Base-by-base conservation (phyloP, 1,140 invertebrate species). In the Lanistes nyassanus region DNA sequence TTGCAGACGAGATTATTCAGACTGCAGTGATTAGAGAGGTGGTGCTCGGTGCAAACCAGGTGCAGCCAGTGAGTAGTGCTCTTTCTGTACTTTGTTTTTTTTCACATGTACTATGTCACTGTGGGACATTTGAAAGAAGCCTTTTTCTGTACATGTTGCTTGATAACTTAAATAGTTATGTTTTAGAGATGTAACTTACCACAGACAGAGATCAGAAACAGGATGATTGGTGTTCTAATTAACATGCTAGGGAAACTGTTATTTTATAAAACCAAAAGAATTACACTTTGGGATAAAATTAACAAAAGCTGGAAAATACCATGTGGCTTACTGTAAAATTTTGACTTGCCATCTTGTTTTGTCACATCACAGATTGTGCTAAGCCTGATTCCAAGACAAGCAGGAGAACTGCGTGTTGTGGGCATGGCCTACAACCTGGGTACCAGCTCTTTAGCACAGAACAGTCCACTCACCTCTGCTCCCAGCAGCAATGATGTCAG, bases 341-440 rank as follows among this genome's bases (percentile, higher is more conserved):
- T 53, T 34, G 23, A 26, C 56, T 0, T 56, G 23, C 4, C n/a
- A 72, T 53, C 9, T 36, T 29, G 16, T 67, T 23, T 26, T 37
- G 19, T 47, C 19, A 13, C 39, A 1, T 56, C 75, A n/a, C 75
- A 88, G 81, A 82, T 88, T 39, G 84, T 87, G 71, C 79, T 90
- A 65, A 82, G 79, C 1, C 67, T 90, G 66, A 83, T 78, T 4
- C 87, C 88, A 11, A 81, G 85, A 19, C 83, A 88, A 73, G 85
- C 84, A 47, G 89, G 89, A 64, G 85, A 88, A 55, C 76, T 90
- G 19, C 79, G 84, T 3, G 84, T 90, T 29, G 84, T 85, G 39
- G 89, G 88, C 23, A 69, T 90, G 21, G 84, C 87, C n/a, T 90
- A 89, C 74, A 88, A 86, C 74, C 81, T 90, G 13, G 87, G 86